phyloP scores from a whole-genome alignment of 2,888 invertebrate genomes.

The Theodoxus fluviatilis region DNA sequence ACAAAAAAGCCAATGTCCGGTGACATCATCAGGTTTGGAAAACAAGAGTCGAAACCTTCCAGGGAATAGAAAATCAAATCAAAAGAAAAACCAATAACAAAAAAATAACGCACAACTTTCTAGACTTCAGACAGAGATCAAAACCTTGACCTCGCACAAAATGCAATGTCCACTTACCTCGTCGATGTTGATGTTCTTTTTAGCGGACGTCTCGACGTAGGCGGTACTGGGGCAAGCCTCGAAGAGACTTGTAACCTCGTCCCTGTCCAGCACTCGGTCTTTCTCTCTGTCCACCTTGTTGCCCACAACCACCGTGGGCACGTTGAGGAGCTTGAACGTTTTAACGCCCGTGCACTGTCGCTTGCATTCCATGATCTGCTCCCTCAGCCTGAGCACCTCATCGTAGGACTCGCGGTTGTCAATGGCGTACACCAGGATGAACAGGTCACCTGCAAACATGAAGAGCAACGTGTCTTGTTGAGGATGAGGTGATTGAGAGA shows the following conservation, averaged over 20 bases:
- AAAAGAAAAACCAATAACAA: too few relatives aligned
- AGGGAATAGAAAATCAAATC: too few relatives aligned
- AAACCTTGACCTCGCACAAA: too few relatives aligned
- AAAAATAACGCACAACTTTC: too few relatives aligned
- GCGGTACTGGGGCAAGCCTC: constrained; percentile 80
- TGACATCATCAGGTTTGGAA: too few relatives aligned
- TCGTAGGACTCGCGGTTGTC: constrained; percentile 61
- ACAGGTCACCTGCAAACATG: constrained; percentile 69
- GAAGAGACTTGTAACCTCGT: constrained; percentile 81
- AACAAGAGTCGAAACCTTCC: too few relatives aligned
- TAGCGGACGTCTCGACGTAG: constrained; percentile 84
- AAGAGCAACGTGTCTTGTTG: neutral
- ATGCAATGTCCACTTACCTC: too few relatives aligned
- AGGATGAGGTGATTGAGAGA: too few relatives aligned
- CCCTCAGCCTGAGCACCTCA: constrained; percentile 56
- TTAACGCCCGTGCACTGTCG: constrained; percentile 65
- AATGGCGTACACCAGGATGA: constrained; percentile 60
- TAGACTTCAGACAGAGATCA: too few relatives aligned
- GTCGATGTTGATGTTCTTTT: constrained; percentile 81
- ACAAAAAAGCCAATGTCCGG: too few relatives aligned
- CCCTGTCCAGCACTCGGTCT: constrained; percentile 75
- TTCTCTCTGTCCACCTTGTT: constrained; percentile 86
- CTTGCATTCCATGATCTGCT: constrained; percentile 61
- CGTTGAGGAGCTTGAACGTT: constrained; percentile 65
- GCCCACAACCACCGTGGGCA: constrained; percentile 87